A percentile compares a stretch with the other conserved stretches of the same genome.
These are phyloP conservation scores for Gopherus flavomarginatus DNA, from an alignment of 2,113 vertebrate genomes.

Conservation along the genomic window DNA sequence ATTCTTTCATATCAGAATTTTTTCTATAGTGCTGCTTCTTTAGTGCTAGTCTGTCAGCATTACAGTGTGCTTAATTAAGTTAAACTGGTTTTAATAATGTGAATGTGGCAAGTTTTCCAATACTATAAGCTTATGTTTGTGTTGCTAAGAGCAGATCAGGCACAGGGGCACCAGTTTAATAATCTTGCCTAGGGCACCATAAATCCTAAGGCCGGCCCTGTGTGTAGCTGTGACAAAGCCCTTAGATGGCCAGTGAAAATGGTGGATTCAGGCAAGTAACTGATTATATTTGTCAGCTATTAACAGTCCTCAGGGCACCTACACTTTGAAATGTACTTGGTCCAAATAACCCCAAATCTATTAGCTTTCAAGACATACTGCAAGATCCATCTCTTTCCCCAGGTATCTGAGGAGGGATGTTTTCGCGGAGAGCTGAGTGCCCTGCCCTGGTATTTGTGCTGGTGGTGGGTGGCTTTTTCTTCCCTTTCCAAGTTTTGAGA, in stretches of 20 bases:
- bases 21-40: too few relatives aligned
- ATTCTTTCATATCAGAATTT: too few relatives aligned
- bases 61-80: too few relatives aligned
- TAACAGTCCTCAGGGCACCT: neutral
- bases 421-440: neutral
- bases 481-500: neutral
- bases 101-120: too few relatives aligned
- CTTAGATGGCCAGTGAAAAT: neutral
- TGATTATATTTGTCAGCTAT: neutral
- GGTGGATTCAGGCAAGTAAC: neutral
- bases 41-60: too few relatives aligned
- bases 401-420: fast-evolving
- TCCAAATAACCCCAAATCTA: neutral
- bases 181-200: too few relatives aligned
- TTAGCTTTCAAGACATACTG: neutral
- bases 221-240: neutral
- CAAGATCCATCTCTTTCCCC: neutral
- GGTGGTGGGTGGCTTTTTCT: neutral
- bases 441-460: fast-evolving
- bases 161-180: too few relatives aligned
- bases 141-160: too few relatives aligned
- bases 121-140: too few relatives aligned
- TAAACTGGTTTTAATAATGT: too few relatives aligned
- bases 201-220: too few relatives aligned
- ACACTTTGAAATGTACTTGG: neutral